Base-by-base conservation (phyloP, 2,888 invertebrate species). In the Lumbricus terrestris region DNA sequence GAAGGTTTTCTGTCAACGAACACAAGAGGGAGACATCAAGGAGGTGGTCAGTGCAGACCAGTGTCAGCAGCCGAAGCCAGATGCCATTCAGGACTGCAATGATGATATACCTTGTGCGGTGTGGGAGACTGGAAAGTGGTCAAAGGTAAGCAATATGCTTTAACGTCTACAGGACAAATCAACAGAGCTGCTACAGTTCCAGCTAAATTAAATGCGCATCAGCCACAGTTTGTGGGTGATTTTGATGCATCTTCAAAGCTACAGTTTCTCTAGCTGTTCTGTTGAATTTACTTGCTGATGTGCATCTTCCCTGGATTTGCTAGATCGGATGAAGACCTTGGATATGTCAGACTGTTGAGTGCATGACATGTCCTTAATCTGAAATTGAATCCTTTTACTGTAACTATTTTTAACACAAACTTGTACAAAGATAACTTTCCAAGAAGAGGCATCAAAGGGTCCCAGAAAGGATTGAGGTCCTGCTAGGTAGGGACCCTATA, bases 1-100 rank as follows among this genome's bases (percentile, higher is more conserved):
- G 95, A 96, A 96, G 15, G 93, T 93, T 42, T 93, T 92, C 91
- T 94, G 94, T 92, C 92, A 93, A 83, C 92, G 90, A 37, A 29
- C 34, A 15, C 89, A 89, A 35, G 83, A 54, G 18, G 85, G 35
- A 23, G 83, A 89, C 29, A 90, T 90, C 69, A 47, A 54, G 35
- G 91, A 89, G 34, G 38, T 33, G 34, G 83, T 83, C 34, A 83
- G 83, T 16, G 83, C 33, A 18, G 83, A 85, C 23, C 85, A 85
- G 85, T 85, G 85, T 23, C 85, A 34, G 34, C 85, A 85, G 33
- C 83, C 88, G 16, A 91, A 82, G 85, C 92, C 92, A 15, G 54
- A 37, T 23, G 69, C 90, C 47, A 47, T 89, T n/a, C 91, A 90
- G 38, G 33, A 33, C 23, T 92, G 92, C 89, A 91, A 92, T 69